Evolutionary conservation across 2,888 invertebrate genomes (phyloP).

Genomic region (Platerodrilus igneus): DNA sequence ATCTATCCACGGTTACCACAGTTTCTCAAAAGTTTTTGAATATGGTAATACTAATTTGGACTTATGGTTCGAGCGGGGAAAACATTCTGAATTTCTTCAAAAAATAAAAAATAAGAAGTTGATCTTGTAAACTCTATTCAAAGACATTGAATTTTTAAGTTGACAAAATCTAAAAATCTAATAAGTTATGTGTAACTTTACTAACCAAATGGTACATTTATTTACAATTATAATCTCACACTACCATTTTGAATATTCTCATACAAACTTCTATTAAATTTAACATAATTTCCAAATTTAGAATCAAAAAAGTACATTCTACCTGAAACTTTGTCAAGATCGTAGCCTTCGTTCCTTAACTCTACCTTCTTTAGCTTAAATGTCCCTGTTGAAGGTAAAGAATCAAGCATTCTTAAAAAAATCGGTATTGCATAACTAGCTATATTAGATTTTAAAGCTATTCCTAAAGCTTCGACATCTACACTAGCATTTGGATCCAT

Average conservation of each 20-base stretch:
- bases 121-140: too few species aligned
- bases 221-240: conserved; percentile 12
- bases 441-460: conserved; percentile 64
- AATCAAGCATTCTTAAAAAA: conserved; percentile 73
- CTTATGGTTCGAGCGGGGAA: too few species aligned
- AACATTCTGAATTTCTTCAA: too few species aligned
- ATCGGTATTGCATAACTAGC: conserved; percentile 85
- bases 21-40: too few species aligned
- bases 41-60: too few species aligned
- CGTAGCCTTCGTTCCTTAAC: conserved; percentile 79
- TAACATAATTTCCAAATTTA: conserved; percentile 35
- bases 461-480: conserved; percentile 56
- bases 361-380: conserved; percentile 90
- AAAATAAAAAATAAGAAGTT: too few species aligned
- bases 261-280: conserved; percentile 35
- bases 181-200: too few species aligned
- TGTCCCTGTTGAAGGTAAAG: conserved; percentile 80
- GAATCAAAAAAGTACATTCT: conserved; percentile 61
- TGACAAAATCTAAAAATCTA: too few species aligned
- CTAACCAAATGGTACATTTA: too few species aligned
- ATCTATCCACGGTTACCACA: too few species aligned
- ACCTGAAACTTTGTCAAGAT: conserved; percentile 67
- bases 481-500: conserved; percentile 63
- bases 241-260: conserved; percentile 37
- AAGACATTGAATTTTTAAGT: too few species aligned